A percentile compares a stretch with the other conserved stretches of the same genome.
Evolutionary conservation across 53 echinoderm and acorn worm genomes (phyloP).

Genomic region (Holothuria leucospilota): DNA sequence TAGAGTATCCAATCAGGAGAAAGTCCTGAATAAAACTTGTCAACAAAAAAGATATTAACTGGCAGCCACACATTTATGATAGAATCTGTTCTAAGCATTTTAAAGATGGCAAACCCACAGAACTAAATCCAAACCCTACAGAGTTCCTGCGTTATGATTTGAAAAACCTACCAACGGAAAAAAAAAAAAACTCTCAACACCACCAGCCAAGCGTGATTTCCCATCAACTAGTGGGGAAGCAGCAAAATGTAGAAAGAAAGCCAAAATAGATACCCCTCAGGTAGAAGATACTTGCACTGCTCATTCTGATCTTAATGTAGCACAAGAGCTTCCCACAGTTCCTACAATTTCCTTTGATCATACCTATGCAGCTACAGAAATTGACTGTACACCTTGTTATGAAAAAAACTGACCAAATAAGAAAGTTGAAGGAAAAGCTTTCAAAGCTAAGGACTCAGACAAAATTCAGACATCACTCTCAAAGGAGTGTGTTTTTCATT

Average conservation of each 20-base stretch:
- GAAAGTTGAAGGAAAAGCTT: not conserved
- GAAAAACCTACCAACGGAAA: not conserved
- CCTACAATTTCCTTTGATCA: not conserved
- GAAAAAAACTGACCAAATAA: too few species aligned
- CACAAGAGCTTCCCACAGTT: conserved; percentile 1
- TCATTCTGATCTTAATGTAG: not conserved
- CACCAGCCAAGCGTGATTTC: not conserved
- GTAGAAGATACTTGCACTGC: not conserved
- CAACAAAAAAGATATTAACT: conserved; percentile 37
- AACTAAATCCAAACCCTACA: conserved; percentile 54
- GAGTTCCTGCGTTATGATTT: conserved; percentile 43
- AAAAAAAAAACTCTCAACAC: not conserved
- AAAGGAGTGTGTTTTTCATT: too few species aligned
- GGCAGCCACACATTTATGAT: conserved; percentile 12
- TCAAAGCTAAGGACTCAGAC: not conserved
- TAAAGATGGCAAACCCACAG: conserved; percentile 50
- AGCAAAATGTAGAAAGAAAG: not conserved
- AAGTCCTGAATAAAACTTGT: conserved; percentile 50
- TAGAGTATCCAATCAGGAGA: conserved; percentile 44
- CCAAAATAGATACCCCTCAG: not conserved
- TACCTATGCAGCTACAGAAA: not conserved
- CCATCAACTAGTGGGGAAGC: not conserved
- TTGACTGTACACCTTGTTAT: not conserved
- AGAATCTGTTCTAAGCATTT: conserved; percentile 59
- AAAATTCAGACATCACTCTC: too few species aligned